Percentiles rank a stretch among this genome's conserved stretches.
Conservation (phyloP, 2,888 invertebrate species). For the Napeogenes inachia region DNA sequence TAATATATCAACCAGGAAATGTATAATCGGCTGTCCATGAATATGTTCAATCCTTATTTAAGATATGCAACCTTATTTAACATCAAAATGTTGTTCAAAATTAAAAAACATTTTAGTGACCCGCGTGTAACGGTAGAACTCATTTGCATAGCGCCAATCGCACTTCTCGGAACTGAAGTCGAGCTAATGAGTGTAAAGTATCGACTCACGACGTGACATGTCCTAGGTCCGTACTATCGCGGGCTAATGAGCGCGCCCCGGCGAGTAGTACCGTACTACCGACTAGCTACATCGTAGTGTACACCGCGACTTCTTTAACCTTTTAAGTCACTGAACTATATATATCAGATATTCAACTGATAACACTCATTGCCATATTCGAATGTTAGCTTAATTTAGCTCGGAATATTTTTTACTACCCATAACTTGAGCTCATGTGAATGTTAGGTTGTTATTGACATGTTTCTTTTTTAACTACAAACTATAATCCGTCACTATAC, state of each 20-base stretch:
- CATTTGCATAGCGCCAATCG: slow-evolving; percentile 31
- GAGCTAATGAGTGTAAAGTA: slow-evolving; percentile 27
- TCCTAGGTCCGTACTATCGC: slow-evolving; percentile 11
- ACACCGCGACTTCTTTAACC: slow-evolving; percentile 8
- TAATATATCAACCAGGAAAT: too few relatives aligned
- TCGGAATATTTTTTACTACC: too few relatives aligned
- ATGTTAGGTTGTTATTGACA: too few relatives aligned
- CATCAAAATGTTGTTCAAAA: too few relatives aligned
- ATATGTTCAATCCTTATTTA: too few relatives aligned
- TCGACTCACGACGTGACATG: slow-evolving; percentile 19
- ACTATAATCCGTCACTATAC: background rate
- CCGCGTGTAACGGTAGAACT: slow-evolving; percentile 24
- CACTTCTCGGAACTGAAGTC: slow-evolving; percentile 18
- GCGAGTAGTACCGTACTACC: slow-evolving; percentile 8
- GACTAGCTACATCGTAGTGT: slow-evolving; percentile 7
- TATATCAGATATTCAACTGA: too few relatives aligned
- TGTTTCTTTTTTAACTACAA: too few relatives aligned
- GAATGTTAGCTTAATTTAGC: too few relatives aligned
- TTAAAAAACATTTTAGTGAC: slow-evolving; percentile 15
- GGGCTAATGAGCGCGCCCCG: slow-evolving; percentile 2
- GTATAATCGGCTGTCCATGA: too few relatives aligned
- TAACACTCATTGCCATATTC: too few relatives aligned
- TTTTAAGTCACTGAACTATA: background rate
- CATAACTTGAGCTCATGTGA: too few relatives aligned
- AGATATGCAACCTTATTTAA: too few relatives aligned